These are phyloP conservation scores for Rachycentron canadum DNA, from an alignment of 2,797 vertebrate species.

Conservation along the genomic window DNA sequence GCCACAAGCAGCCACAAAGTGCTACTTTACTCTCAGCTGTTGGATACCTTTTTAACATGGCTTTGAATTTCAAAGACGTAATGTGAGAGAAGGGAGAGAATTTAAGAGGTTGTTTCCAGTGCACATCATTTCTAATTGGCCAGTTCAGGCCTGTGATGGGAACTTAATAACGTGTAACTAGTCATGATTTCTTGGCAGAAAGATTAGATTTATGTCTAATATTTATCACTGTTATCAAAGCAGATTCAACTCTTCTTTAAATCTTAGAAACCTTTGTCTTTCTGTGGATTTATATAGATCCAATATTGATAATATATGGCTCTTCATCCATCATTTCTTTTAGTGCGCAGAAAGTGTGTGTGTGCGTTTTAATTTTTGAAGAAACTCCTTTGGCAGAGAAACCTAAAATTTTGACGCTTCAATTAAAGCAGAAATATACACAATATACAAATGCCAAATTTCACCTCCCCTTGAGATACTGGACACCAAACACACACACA, in stretches of 20 bases:
- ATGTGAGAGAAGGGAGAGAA: constrained; percentile 7
- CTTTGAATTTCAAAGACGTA: constrained; percentile 28
- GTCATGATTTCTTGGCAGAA: neutral
- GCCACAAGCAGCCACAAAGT: constrained; percentile 29
- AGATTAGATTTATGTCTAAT: neutral
- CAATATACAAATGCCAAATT: constrained; percentile 33
- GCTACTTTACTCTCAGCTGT: constrained; percentile 53
- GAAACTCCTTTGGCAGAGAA: neutral
- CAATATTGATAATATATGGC: neutral
- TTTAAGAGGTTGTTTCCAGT: constrained; percentile 19
- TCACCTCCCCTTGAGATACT: constrained; percentile 53
- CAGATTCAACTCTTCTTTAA: neutral
- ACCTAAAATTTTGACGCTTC: neutral
- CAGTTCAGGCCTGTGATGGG: neutral
- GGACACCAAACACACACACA: constrained; percentile 44
- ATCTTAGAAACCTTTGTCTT: neutral
- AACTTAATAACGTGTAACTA: neutral
- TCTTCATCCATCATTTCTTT: neutral
- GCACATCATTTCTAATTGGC: neutral
- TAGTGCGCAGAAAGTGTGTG: neutral
- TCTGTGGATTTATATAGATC: neutral
- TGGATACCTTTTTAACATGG: constrained; percentile 9
- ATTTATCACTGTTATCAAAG: neutral
- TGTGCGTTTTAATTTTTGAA: neutral
- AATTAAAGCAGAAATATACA: constrained; percentile 12